These are phyloP conservation scores for Tipula helvola DNA, from an alignment of 2,888 invertebrate genomes.

Conservation along the genomic window DNA sequence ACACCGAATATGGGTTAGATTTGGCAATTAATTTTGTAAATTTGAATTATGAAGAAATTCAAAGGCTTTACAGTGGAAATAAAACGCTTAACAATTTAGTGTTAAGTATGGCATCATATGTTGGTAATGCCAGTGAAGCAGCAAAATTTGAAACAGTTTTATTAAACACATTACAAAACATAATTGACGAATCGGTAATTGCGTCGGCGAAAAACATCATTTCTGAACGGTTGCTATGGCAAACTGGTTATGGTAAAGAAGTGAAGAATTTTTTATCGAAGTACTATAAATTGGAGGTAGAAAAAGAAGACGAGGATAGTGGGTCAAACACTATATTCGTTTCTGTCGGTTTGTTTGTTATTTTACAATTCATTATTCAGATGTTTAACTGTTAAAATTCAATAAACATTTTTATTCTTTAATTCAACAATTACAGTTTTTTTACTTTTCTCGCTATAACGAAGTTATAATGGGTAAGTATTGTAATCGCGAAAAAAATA, in stretches of 20 bases:
- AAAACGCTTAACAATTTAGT: background rate
- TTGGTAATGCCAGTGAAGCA: background rate
- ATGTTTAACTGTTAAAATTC: background rate
- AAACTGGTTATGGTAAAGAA: background rate
- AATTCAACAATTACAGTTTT: too few relatives aligned
- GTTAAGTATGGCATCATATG: background rate
- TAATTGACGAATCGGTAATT: background rate
- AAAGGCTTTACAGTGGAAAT: background rate
- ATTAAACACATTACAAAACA: background rate
- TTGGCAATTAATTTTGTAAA: conserved; percentile 40
- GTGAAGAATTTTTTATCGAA: background rate
- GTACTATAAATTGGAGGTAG: background rate
- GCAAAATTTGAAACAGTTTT: background rate
- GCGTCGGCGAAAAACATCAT: background rate
- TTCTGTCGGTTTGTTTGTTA: background rate
- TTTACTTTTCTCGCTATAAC: too few relatives aligned
- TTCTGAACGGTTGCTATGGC: background rate
- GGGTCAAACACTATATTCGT: background rate
- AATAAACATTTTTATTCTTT: background rate
- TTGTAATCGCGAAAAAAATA: too few relatives aligned
- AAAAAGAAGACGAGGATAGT: background rate
- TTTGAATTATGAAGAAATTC: conserved; percentile 26
- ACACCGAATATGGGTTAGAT: conserved; percentile 32
- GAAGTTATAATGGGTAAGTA: too few relatives aligned
- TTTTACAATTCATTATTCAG: background rate